Conservation (phyloP, 2,888 invertebrate genomes). For the Ganaspis brasiliensis region DNA sequence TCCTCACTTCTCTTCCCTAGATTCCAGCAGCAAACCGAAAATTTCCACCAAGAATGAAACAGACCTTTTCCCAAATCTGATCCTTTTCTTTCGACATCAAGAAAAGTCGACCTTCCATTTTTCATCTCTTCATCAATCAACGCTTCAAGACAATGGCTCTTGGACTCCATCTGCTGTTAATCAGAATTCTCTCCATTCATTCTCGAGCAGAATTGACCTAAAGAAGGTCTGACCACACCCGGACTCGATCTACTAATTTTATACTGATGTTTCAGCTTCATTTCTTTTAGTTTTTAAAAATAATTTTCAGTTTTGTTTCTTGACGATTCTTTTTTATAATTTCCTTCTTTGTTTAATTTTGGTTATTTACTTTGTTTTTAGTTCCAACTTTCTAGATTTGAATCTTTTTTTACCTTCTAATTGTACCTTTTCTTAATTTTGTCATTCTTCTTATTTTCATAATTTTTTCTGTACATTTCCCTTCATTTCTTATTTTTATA, state of each 20-base stretch:
- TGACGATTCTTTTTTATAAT: too few relatives aligned
- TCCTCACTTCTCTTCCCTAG: not conserved
- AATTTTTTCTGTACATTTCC: too few relatives aligned
- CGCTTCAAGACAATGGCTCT: not conserved
- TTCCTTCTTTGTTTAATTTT: too few relatives aligned
- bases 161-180: slow-evolving; percentile 2
- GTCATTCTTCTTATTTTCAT: too few relatives aligned
- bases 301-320: too few relatives aligned
- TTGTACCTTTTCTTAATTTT: too few relatives aligned
- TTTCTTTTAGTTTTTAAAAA: too few relatives aligned
- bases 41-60: not conserved
- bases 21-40: not conserved
- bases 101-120: not conserved
- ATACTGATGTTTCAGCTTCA: not conserved
- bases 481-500: too few relatives aligned
- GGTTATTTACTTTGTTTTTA: too few relatives aligned
- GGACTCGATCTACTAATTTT: not conserved
- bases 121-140: slow-evolving; percentile 28
- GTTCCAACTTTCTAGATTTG: too few relatives aligned
- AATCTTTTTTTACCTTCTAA: too few relatives aligned
- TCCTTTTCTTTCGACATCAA: slow-evolving; percentile 32
- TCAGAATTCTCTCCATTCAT: not conserved
- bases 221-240: not conserved
- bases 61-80: slow-evolving; percentile 43
- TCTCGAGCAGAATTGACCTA: too few relatives aligned